Base-by-base conservation (phyloP, 2,113 vertebrate genomes). In the Zosterops lateralis region DNA sequence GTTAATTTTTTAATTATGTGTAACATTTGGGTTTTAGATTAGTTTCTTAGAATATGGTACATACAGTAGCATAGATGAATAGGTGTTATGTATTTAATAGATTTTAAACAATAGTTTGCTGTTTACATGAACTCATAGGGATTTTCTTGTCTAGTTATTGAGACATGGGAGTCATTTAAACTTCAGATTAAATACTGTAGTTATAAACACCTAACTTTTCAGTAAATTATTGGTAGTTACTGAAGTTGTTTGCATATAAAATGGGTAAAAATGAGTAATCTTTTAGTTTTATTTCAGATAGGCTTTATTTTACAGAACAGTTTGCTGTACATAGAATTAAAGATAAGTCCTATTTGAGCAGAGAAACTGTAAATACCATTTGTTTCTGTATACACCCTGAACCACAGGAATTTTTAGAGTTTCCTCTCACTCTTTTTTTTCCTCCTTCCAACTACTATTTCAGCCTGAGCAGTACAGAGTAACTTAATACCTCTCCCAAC, bases 361-460 rank as follows among this genome's bases (percentile, higher is more conserved):
- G 77, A 95, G 83, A 87, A 95, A 60, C 93, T 96, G 66, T 97
- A 95, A 96, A 94, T 96, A 78, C 79, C 51, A 62, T 96, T 96
- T 97, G 78, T 93, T 87, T 97, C 93, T 97, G 95, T 95, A 89
- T 97, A 96, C 95, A 93, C 77, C 82, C 94, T 92, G 93, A 95
- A 95, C 97, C 97, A 95, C 95, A 98, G 96, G 96, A 97, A 97
- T 97, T 97, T 93, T 97, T 90, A 91, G 91, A 62, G 95, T 94
- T 96, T 97, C 96, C 96, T 94, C 83, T 93, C 36, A 11, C 36
- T n/a, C 58, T 95, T 66, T 84, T 38, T 38, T 68, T 93, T 31
- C 66, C 36, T 67, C 17, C 47, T 74, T 94, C 92, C 84, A 97
- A 77, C 77, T 86, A 50, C 92, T 89, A 67, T 85, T 96, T 94